Percentiles rank a stretch among this genome's conserved stretches.
Evolutionary conservation across 2,113 vertebrate genomes (phyloP).

Genomic region (Colossoma macropomum): DNA sequence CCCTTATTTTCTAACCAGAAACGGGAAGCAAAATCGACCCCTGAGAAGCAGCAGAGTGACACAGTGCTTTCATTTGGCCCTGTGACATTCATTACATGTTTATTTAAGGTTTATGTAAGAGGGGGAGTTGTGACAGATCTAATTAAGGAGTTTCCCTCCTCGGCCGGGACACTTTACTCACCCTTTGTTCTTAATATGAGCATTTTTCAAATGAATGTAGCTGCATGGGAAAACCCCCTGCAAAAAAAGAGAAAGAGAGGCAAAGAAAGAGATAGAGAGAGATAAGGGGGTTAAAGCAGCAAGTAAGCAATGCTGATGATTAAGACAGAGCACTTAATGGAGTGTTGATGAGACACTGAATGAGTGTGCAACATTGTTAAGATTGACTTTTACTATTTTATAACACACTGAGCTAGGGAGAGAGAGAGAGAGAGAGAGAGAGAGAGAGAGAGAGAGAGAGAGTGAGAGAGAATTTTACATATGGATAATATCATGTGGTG

Average conservation of each 20-base stretch:
- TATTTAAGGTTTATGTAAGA: background rate
- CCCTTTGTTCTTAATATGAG: constrained; percentile 98
- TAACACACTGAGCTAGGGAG: background rate
- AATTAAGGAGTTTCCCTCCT: constrained; percentile 17
- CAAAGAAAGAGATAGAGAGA: background rate
- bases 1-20: background rate
- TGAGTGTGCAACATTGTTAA: background rate
- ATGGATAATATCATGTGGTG: too few species aligned
- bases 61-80: background rate
- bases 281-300: background rate
- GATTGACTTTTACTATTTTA: background rate
- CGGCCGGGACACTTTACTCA: constrained; percentile 66
- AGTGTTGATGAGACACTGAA: background rate
- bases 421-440: background rate
- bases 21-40: background rate
- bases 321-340: background rate
- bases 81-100: background rate
- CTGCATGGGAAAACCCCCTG: constrained; percentile 96
- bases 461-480: background rate
- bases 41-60: background rate
- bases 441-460: background rate
- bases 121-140: background rate
- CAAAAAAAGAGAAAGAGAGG: constrained; percentile 57
- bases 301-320: constrained; percentile 18
- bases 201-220: constrained; percentile 96